phyloP scores from a whole-genome alignment of 2,113 vertebrate species.

The Trogon melanurus region DNA sequence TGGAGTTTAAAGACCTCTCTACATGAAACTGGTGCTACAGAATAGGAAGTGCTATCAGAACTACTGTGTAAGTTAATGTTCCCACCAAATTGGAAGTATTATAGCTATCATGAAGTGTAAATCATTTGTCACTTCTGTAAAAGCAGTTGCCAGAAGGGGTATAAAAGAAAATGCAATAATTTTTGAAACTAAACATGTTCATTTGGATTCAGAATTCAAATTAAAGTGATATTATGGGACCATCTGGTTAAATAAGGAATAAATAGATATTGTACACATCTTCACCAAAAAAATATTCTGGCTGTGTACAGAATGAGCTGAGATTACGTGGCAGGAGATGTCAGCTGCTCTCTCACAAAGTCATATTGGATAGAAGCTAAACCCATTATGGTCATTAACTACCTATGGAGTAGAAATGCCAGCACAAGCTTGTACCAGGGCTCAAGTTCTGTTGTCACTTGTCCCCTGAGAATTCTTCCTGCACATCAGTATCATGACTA shows the following conservation, averaged over 20 bases:
- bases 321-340: neutral
- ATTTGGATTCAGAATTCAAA: slow-evolving; percentile 22
- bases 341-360: neutral
- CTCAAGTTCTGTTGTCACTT: neutral
- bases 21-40: neutral
- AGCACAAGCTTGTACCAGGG: neutral
- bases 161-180: neutral
- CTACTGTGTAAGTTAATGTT: neutral
- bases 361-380: neutral
- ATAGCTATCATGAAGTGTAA: neutral
- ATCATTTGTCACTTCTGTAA: neutral
- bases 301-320: slow-evolving; percentile 39
- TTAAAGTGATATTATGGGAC: neutral
- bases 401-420: neutral
- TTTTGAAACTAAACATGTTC: neutral
- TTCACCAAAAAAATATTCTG: slow-evolving; percentile 15
- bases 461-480: neutral
- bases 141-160: neutral
- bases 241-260: slow-evolving; percentile 24
- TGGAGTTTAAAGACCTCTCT: neutral
- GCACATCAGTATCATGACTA: neutral
- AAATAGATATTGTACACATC: neutral
- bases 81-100: neutral
- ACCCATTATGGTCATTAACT: neutral
- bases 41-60: neutral